phyloP scores from a whole-genome alignment of 2,797 vertebrate species.

The Silurus lanzhouensis region DNA sequence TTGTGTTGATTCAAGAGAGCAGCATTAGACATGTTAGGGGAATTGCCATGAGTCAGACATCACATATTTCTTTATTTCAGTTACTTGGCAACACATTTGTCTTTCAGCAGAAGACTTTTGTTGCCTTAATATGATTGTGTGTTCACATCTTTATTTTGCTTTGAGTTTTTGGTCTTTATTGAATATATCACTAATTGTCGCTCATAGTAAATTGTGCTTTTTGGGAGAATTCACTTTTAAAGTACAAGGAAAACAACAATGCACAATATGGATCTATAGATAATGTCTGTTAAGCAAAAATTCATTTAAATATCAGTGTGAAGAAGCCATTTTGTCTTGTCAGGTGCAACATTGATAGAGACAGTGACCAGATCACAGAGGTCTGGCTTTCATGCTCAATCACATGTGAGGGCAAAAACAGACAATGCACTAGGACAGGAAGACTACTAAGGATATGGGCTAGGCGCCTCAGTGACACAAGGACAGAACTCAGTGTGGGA shows the following conservation, averaged over 20 bases:
- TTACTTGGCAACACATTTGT: conserved; percentile 37
- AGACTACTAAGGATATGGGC: conserved; percentile 45
- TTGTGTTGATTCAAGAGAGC: conserved; percentile 46
- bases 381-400: conserved; percentile 34
- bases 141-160: conserved; percentile 30
- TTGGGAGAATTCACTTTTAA: conserved; percentile 10
- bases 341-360: conserved; percentile 41
- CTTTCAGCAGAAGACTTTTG: conserved; percentile 46
- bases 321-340: conserved; percentile 23
- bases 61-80: conserved; percentile 47
- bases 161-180: conserved; percentile 1
- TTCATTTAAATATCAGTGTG: conserved; percentile 1
- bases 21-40: conserved; percentile 47
- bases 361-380: conserved; percentile 30
- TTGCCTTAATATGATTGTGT: conserved; percentile 34
- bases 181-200: neutral
- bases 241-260: conserved; percentile 9
- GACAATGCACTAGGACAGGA: conserved; percentile 54
- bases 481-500: neutral
- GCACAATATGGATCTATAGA: neutral
- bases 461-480: conserved; percentile 32
- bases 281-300: neutral
- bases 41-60: conserved; percentile 50
- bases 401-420: conserved; percentile 47
- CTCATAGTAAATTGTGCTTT: neutral